phyloP scores from a whole-genome alignment of 2,797 vertebrate genomes.

The Channallabes apus region DNA sequence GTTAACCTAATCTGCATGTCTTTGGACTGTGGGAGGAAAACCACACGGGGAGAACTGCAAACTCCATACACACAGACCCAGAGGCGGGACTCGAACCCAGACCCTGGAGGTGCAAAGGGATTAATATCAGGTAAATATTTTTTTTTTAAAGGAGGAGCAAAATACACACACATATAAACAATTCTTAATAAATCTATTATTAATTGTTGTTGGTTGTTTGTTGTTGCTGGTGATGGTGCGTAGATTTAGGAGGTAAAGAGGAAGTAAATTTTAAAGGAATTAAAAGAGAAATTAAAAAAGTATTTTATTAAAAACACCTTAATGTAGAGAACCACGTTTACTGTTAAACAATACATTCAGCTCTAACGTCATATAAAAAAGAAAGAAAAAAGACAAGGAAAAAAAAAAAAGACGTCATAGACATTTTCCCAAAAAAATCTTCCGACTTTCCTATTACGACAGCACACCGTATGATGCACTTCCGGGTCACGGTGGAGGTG shows the following conservation, averaged over 20 bases:
- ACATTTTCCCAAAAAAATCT: neutral
- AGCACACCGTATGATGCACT: neutral
- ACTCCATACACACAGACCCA: too few species aligned
- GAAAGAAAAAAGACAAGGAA: too few species aligned
- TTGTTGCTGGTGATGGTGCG: neutral
- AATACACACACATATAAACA: too few species aligned
- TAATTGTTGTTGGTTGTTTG: neutral
- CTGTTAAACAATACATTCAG: neutral
- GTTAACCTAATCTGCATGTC: too few species aligned
- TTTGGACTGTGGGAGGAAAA: too few species aligned
- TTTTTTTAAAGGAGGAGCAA: too few species aligned
- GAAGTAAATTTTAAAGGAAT: neutral
- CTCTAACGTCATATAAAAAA: neutral
- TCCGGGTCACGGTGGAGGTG: conserved; percentile 15
- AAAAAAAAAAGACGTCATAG: neutral
- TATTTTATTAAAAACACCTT: neutral
- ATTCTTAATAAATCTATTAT: too few species aligned
- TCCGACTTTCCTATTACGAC: neutral
- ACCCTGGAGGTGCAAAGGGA: neutral
- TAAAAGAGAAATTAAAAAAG: neutral
- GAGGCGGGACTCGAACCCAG: too few species aligned
- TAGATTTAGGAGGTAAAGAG: neutral
- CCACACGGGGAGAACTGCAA: too few species aligned
- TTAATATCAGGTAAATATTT: neutral
- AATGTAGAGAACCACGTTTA: neutral